Conservation (phyloP, 1,140 invertebrate genomes). For the Teleogryllus occipitalis region DNA sequence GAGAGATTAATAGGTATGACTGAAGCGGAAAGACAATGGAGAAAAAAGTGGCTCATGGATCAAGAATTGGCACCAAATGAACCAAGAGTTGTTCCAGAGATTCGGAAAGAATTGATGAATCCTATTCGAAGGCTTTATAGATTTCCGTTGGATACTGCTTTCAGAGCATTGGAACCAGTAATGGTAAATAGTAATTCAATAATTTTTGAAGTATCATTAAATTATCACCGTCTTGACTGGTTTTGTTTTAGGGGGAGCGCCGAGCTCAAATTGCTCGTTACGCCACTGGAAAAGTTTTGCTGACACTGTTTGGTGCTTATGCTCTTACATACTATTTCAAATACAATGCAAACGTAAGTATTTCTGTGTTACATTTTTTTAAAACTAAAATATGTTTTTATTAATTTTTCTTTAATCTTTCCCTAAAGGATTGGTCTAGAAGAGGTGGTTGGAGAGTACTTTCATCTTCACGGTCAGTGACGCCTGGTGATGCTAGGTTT, state of each 20-base stretch:
- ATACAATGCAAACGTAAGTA: constrained; percentile 64
- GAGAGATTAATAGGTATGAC: constrained; percentile 75
- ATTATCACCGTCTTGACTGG: neutral
- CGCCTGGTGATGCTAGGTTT: constrained; percentile 56
- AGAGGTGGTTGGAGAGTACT: constrained; percentile 56
- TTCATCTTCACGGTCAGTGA: constrained; percentile 39
- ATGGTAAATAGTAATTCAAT: constrained; percentile 41
- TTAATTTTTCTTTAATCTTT: neutral
- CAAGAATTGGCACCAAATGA: constrained; percentile 65
- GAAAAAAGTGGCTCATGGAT: constrained; percentile 75
- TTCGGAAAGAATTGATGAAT: constrained; percentile 60
- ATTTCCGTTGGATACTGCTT: constrained; percentile 55
- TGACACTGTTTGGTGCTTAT: constrained; percentile 43
- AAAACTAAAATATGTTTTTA: neutral
- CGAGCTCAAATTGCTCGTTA: constrained; percentile 47
- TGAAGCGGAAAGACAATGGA: constrained; percentile 69
- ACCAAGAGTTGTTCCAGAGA: constrained; percentile 54
- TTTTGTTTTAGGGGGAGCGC: constrained; percentile 43
- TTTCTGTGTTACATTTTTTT: constrained; percentile 13
- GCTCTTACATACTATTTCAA: constrained; percentile 62
- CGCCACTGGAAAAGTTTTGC: constrained; percentile 50
- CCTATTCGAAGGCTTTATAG: constrained; percentile 68
- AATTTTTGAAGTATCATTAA: constrained; percentile 15
- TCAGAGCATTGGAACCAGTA: constrained; percentile 41
- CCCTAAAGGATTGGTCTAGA: constrained; percentile 56